Percentiles rank a stretch among this genome's conserved stretches.
Evolutionary conservation across 2,888 invertebrate species (phyloP).

Genomic region (Merodon equestris): DNA sequence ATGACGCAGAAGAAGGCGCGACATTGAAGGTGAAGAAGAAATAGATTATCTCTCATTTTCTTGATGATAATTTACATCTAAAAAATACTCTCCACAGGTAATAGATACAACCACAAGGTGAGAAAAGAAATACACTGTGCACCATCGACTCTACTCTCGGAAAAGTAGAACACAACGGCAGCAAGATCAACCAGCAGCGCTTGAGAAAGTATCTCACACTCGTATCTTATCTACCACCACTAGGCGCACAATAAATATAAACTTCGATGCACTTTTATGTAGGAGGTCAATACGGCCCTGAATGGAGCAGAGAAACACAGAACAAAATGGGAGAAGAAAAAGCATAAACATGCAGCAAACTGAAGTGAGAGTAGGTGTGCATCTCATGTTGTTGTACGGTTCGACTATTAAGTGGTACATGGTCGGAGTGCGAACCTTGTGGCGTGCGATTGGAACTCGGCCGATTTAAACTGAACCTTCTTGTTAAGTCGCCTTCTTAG

Average conservation of each 20-base stretch:
- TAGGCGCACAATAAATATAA: conserved; percentile 57
- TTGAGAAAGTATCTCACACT: conserved; percentile 42
- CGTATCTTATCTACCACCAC: conserved; percentile 58
- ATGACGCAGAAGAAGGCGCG: not conserved
- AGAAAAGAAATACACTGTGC: conserved; percentile 34
- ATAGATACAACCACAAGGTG: conserved; percentile 58
- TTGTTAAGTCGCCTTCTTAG: conserved; percentile 37
- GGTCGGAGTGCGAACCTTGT: conserved; percentile 57
- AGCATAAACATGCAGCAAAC: conserved; percentile 47
- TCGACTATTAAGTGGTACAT: conserved; percentile 65
- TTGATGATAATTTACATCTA: conserved; percentile 58
- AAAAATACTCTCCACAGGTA: conserved; percentile 55
- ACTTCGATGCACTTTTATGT: conserved; percentile 61
- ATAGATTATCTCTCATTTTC: conserved; percentile 61
- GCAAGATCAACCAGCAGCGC: conserved; percentile 25
- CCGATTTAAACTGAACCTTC: conserved; percentile 64
- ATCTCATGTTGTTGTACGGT: conserved; percentile 62
- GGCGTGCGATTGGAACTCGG: conserved; percentile 19
- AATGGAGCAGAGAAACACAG: conserved; percentile 28
- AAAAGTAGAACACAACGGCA: conserved; percentile 62
- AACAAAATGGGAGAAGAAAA: conserved; percentile 1
- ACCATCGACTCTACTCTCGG: conserved; percentile 5
- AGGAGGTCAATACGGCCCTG: conserved; percentile 64
- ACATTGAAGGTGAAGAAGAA: conserved; percentile 41
- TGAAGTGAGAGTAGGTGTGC: conserved; percentile 61